Evolutionary conservation across 1,140 invertebrate genomes (phyloP).

Genomic region (Sitodiplosis mosellana): DNA sequence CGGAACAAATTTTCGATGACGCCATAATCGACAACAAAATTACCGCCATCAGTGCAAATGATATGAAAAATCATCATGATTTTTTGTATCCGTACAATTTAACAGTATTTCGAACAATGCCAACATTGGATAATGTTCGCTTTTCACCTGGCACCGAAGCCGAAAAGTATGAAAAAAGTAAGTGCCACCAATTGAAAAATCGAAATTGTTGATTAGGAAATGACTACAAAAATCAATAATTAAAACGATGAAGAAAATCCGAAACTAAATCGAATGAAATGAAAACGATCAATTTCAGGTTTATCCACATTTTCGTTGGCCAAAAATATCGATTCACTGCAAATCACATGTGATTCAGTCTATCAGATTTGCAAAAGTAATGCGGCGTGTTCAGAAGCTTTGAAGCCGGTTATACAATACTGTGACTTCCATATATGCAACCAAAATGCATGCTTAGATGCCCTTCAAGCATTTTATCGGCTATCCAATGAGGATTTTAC

Average conservation of each 20-base stretch:
- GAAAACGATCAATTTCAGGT: no score
- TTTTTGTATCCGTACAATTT: conserved; percentile 25
- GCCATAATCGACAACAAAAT: no score
- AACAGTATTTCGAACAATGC: conserved; percentile 22
- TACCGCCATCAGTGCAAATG: no score
- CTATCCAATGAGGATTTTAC: conserved; percentile 57
- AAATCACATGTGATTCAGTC: conserved; percentile 59
- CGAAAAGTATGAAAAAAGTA: not conserved
- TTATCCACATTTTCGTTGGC: not conserved
- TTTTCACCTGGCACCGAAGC: not conserved
- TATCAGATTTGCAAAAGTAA: conserved; percentile 57
- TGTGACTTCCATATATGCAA: conserved; percentile 60
- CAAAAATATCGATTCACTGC: conserved; percentile 20
- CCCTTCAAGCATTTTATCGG: conserved; percentile 69
- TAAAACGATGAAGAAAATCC: no score
- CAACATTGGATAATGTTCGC: conserved; percentile 6
- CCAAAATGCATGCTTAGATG: conserved; percentile 68
- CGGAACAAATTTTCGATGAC: no score
- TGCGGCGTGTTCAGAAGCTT: conserved; percentile 47
- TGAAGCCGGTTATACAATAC: conserved; percentile 61
- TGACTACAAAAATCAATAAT: no score
- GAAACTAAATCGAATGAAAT: no score
- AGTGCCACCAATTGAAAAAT: not conserved
- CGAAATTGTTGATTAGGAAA: not conserved
- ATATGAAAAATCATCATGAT: conserved; percentile 10